These are phyloP conservation scores for Sinohyriopsis cumingii DNA, from an alignment of 2,888 invertebrate genomes.

Conservation along the genomic window DNA sequence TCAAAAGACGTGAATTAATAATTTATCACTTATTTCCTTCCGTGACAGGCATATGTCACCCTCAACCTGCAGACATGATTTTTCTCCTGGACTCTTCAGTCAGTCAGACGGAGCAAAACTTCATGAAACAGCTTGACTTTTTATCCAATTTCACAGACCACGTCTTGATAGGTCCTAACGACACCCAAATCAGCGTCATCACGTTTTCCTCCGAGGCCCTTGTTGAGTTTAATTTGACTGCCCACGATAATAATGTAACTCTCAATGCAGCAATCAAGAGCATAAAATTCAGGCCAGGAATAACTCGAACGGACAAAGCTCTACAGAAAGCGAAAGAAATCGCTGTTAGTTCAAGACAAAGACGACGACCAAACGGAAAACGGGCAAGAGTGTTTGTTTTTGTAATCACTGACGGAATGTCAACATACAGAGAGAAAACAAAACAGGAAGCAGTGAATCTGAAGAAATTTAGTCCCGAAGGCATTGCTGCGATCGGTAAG, in stretches of 20 bases:
- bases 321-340: neutral
- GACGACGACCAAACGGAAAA: conserved; percentile 11
- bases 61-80: conserved; percentile 18
- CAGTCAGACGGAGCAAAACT: conserved; percentile 17
- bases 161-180: conserved; percentile 10
- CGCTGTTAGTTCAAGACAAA: too few relatives aligned
- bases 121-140: conserved; percentile 17
- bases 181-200: conserved; percentile 15
- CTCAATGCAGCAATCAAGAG: conserved; percentile 8
- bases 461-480: conserved; percentile 2
- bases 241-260: conserved; percentile 2
- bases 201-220: conserved; percentile 14
- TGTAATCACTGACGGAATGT: conserved; percentile 20
- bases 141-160: conserved; percentile 10
- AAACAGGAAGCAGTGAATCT: conserved; percentile 10
- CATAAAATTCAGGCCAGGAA: conserved; percentile 14
- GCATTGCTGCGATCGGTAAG: conserved; percentile 13
- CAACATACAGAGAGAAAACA: conserved; percentile 11
- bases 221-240: conserved; percentile 13
- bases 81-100: conserved; percentile 22
- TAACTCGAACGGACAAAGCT: conserved; percentile 16
- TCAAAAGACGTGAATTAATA: too few relatives aligned
- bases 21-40: neutral
- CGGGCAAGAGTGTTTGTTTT: conserved; percentile 9
- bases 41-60: conserved; percentile 15